These are phyloP conservation scores for Dioctria rufipes DNA, from an alignment of 2,888 invertebrate genomes.

Conservation along the genomic window DNA sequence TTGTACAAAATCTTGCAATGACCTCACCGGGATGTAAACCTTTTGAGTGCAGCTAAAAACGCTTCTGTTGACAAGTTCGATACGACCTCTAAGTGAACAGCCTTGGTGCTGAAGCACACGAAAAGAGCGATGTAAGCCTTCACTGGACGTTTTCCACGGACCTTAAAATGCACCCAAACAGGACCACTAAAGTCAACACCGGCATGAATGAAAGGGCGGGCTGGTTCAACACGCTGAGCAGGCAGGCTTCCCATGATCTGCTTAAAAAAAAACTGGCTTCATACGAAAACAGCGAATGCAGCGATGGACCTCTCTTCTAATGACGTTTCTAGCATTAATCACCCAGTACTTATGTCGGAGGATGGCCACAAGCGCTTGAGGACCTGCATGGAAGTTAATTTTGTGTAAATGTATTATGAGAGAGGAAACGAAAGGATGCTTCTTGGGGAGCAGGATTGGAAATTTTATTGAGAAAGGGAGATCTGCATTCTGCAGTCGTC, in stretches of 20 bases:
- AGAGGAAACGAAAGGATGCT: neutral
- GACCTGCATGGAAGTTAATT: neutral
- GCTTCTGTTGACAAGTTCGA: too few relatives aligned
- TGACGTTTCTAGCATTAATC: neutral
- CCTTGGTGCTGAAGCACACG: constrained; percentile 52
- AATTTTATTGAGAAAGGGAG: neutral
- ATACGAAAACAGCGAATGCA: neutral
- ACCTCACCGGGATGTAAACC: neutral
- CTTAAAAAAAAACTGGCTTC: neutral
- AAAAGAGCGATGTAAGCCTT: constrained; percentile 47
- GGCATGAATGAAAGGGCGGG: constrained; percentile 17
- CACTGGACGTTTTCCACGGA: neutral
- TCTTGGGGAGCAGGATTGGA: neutral
- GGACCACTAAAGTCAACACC: constrained; percentile 51
- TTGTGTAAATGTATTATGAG: neutral
- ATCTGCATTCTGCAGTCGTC: neutral
- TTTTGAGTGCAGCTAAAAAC: neutral
- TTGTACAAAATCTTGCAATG: neutral
- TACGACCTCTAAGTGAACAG: constrained; percentile 54
- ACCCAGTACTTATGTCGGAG: neutral
- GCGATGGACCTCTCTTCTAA: neutral
- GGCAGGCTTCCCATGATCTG: neutral
- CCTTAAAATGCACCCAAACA: neutral
- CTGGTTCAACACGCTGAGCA: constrained; percentile 25
- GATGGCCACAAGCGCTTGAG: neutral